Percentiles rank a stretch among this genome's conserved stretches.
phyloP scores from a whole-genome alignment of 2,113 vertebrate species.

The Leucoraja erinaceus region DNA sequence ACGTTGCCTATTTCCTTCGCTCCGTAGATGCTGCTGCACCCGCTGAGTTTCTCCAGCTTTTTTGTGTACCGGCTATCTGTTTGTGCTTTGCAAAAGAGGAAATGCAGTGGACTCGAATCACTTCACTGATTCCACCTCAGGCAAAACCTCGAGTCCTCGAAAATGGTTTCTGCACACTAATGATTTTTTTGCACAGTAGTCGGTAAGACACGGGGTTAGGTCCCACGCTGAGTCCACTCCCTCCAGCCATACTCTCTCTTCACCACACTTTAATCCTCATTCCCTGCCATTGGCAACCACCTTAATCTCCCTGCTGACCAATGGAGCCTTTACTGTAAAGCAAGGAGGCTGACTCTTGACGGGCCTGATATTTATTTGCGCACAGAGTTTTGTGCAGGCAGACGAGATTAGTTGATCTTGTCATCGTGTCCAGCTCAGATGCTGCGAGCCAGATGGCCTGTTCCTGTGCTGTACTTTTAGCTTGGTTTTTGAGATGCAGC shows the following conservation, averaged over 20 bases:
- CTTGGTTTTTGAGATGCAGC: too few species aligned
- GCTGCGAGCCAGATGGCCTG: too few species aligned
- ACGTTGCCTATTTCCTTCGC: too few species aligned
- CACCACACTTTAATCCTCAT: neutral
- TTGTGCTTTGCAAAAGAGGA: neutral
- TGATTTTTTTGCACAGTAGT: neutral
- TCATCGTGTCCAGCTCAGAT: too few species aligned
- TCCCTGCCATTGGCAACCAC: neutral
- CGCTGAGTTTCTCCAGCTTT: too few species aligned
- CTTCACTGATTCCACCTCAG: conserved; percentile 19
- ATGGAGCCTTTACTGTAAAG: neutral
- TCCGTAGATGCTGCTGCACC: too few species aligned
- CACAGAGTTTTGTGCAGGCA: neutral
- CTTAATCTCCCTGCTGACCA: neutral
- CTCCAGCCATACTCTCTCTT: neutral
- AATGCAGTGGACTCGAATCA: neutral
- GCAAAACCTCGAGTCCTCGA: neutral
- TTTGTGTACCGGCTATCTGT: too few species aligned
- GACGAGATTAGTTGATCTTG: too few species aligned
- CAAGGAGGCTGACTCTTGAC: too few species aligned
- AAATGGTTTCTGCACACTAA: neutral
- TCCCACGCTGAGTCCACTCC: neutral
- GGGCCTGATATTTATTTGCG: neutral
- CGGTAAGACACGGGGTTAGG: too few species aligned
- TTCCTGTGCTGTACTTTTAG: too few species aligned